Conservation (phyloP, 2,888 invertebrate species). For the Platynereis dumerilii region DNA sequence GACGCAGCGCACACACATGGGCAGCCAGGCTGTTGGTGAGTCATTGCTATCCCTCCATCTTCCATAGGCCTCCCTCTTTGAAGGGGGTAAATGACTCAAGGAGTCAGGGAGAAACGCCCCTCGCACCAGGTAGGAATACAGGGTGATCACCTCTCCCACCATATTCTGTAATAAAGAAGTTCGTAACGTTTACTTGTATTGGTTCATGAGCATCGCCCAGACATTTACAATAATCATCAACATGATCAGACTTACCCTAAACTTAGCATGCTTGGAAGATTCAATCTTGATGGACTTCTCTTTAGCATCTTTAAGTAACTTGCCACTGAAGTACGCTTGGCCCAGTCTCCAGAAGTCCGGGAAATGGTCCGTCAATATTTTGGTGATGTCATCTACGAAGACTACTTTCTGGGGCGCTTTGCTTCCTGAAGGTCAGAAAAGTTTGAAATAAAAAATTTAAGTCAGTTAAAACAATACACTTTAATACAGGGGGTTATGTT, state of each 20-base stretch:
- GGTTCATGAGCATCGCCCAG: no score
- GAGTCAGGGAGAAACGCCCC: slow-evolving; percentile 75
- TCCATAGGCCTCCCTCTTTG: slow-evolving; percentile 65
- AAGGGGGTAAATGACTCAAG: slow-evolving; percentile 64
- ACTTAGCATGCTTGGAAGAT: slow-evolving; percentile 72
- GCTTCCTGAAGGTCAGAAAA: slow-evolving; percentile 20
- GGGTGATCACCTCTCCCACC: slow-evolving; percentile 78
- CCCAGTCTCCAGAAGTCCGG: slow-evolving; percentile 96
- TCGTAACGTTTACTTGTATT: neutral
- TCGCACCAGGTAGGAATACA: slow-evolving; percentile 77
- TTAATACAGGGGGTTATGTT: no score
- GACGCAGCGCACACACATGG: slow-evolving; percentile 81
- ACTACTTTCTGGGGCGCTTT: slow-evolving; percentile 69
- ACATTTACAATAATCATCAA: no score
- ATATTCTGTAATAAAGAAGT: slow-evolving; percentile 70
- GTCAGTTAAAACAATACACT: no score
- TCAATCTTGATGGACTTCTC: slow-evolving; percentile 67
- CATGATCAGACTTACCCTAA: slow-evolving; percentile 70
- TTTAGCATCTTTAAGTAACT: slow-evolving; percentile 47
- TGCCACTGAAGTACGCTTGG: slow-evolving; percentile 87
- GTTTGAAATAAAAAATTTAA: no score
- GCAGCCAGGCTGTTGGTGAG: slow-evolving; percentile 71
- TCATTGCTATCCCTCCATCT: slow-evolving; percentile 64
- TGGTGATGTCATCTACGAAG: slow-evolving; percentile 81
- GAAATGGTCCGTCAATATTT: slow-evolving; percentile 77